A percentile compares a stretch with the other conserved stretches of the same genome.
phyloP scores from a whole-genome alignment of 37 sponge, comb jelly and placozoan genomes.

The Bolinopsis microptera region DNA sequence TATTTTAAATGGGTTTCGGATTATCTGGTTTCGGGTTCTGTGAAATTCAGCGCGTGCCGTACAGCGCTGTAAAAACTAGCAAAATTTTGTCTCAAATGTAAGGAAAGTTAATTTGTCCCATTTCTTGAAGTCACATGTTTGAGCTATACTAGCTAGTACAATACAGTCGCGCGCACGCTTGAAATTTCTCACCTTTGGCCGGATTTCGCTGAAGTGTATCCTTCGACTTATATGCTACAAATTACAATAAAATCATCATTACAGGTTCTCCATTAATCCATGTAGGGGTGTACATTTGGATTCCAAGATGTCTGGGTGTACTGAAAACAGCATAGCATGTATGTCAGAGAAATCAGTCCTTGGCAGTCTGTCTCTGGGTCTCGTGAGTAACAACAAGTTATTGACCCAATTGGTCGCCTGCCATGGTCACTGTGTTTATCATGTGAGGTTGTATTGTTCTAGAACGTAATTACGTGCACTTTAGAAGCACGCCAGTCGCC shows the following conservation, averaged over 20 bases:
- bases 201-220: too few species aligned
- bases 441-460: too few species aligned
- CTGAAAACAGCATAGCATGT: not conserved
- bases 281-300: constrained; percentile 17
- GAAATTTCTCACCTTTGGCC: too few species aligned
- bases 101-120: not conserved
- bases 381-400: constrained; percentile 18
- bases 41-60: not conserved
- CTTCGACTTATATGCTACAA: not conserved
- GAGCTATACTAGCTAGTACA: too few species aligned
- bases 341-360: not conserved
- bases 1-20: not conserved
- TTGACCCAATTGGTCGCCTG: not conserved
- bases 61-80: constrained; percentile 11
- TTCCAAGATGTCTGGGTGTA: not conserved
- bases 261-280: not conserved
- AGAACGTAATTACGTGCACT: too few species aligned
- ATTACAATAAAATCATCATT: not conserved
- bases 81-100: not conserved
- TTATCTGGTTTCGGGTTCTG: not conserved
- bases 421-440: not conserved
- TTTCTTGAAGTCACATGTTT: constrained; percentile 21
- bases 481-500: too few species aligned
- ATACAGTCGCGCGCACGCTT: not conserved
- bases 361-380: not conserved